Percentiles rank a stretch among this genome's conserved stretches.
Conservation (phyloP, 2,888 invertebrate species). For the Harmothoe impar region DNA sequence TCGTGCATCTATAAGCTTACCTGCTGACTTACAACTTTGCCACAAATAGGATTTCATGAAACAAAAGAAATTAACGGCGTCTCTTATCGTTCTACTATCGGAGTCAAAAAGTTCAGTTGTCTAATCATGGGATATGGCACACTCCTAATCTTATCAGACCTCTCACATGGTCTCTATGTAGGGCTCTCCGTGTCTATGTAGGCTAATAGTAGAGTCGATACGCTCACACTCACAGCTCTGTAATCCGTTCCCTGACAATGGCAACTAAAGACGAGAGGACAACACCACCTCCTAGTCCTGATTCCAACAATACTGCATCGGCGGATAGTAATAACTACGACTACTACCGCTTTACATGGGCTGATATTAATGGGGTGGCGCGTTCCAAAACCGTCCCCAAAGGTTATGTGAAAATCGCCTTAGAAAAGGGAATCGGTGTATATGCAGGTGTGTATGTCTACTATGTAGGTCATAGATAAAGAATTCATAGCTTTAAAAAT, state of each 20-base stretch:
- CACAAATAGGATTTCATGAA: no score
- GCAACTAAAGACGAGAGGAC: background rate
- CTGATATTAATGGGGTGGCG: constrained; percentile 68
- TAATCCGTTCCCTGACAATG: background rate
- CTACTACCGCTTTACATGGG: constrained; percentile 68
- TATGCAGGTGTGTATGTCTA: constrained; percentile 60
- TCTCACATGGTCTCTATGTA: no score
- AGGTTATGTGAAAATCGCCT: constrained; percentile 37
- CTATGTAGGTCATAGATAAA: background rate
- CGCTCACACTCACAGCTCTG: background rate
- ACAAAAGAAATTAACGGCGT: no score
- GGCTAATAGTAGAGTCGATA: background rate
- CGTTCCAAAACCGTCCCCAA: constrained; percentile 62
- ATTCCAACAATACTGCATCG: no score
- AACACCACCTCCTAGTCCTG: background rate
- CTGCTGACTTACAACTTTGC: no score
- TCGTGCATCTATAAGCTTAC: no score
- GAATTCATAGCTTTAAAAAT: no score
- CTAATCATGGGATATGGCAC: no score
- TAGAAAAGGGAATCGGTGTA: constrained; percentile 58
- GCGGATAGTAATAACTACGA: constrained; percentile 44
- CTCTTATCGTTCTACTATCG: no score
- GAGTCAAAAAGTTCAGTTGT: no score
- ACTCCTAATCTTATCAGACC: no score
- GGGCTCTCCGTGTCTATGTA: background rate